Percentiles rank a stretch among this genome's conserved stretches.
phyloP scores from a whole-genome alignment of 2,113 vertebrate species.

The Elgaria multicarinata region DNA sequence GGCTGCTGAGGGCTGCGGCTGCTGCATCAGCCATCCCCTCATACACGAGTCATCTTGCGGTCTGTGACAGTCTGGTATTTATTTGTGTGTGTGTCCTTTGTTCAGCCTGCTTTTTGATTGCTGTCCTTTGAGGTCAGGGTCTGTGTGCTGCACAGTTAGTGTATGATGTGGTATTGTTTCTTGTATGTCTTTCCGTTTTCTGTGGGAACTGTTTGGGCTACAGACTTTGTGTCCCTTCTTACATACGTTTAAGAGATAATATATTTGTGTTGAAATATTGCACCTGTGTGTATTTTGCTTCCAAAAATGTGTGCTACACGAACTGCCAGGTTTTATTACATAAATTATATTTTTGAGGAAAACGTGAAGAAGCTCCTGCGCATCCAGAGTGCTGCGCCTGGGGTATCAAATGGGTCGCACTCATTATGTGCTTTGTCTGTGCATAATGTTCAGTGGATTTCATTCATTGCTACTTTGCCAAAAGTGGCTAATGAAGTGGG shows the following conservation, averaged over 20 bases:
- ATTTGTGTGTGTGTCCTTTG: not conserved
- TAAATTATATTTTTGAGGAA: too few species aligned
- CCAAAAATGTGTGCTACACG: too few species aligned
- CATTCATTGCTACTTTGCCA: not conserved
- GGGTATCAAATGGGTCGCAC: not conserved
- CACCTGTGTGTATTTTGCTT: not conserved
- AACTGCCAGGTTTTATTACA: too few species aligned
- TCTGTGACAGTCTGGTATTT: not conserved
- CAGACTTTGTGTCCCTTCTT: not conserved
- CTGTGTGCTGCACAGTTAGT: not conserved
- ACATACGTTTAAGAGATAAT: not conserved
- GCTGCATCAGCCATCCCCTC: not conserved
- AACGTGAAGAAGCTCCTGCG: not conserved
- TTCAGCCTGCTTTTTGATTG: not conserved
- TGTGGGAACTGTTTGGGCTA: not conserved
- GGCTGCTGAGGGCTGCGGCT: not conserved
- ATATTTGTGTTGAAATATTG: not conserved
- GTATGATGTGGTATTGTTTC: not conserved
- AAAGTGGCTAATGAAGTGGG: not conserved
- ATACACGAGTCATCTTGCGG: not conserved
- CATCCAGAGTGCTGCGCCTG: not conserved
- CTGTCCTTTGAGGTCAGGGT: not conserved
- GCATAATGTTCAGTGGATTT: not conserved
- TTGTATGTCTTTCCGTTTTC: not conserved
- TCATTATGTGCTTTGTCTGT: not conserved